Evolutionary conservation across 2,113 vertebrate species (phyloP), one percentile per base, ranked within the genome.

Genomic region (Hippolais icterina): DNA sequence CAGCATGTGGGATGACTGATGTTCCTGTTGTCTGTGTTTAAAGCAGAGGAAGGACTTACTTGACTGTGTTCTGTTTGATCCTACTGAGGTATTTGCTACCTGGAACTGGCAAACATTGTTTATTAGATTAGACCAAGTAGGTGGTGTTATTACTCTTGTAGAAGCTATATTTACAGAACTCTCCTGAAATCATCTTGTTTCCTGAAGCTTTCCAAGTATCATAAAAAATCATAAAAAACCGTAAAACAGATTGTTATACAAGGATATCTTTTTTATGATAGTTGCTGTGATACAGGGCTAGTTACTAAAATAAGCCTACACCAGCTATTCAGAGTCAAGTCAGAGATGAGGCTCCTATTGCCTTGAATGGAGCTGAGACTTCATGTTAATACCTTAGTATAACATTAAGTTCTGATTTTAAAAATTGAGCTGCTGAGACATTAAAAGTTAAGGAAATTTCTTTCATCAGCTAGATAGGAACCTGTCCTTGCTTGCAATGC

Each of bases 81-180:
- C 18, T 53, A 37, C 25, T 16, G 64, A 92, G 66, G 57, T 46
- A 65, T 54, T 46, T 69, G 18, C 42, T 79, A 59, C 33, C 15
- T 59, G 44, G 31, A 78, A 83, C 18, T n/a, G 74, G 47, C 50
- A 83, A 69, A 12, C 23, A 31, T 65, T 74, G 29, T 64, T 63
- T 29, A 46, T 47, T 42, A 74, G 35, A 54, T 74, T 57, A 89
- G 47, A 81, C 11, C 37, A 46, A 65, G 37, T 5, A 77, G 35
- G 21, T 0, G 0, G 53, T 18, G 27, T 7, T 80, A 27, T 66
- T 71, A 35, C 23, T 72, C 41, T n/a, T 15, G 4, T 21, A 65
- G 27, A 85, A 90, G 61, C 49, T 37, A 39, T 2, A 2, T 59
- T 75, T 70, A 47, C 22, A 66, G n/a, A 88, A 56, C 17, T 17